These are phyloP conservation scores for Lobophora halterata DNA, from an alignment of 2,888 invertebrate species.

Conservation along the genomic window DNA sequence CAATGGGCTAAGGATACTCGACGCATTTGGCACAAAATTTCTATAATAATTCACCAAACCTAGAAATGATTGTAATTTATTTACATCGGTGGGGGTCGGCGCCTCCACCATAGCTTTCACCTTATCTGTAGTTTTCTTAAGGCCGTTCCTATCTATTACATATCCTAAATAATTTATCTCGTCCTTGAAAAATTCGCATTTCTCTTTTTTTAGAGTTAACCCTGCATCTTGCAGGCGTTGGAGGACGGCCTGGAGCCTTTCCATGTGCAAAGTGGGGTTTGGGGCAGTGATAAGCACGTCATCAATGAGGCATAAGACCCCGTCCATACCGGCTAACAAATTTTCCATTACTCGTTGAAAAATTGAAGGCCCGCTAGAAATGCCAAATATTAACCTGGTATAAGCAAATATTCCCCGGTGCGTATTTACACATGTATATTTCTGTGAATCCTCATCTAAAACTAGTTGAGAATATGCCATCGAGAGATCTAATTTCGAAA, in stretches of 20 bases:
- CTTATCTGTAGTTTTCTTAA: slow-evolving; percentile 16
- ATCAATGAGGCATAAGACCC: slow-evolving; percentile 12
- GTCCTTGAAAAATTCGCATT: slow-evolving; percentile 23
- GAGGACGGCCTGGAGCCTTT: slow-evolving; percentile 8
- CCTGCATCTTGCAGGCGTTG: slow-evolving; percentile 6
- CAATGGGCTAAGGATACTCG: slow-evolving; percentile 17
- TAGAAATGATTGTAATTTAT: slow-evolving; percentile 24
- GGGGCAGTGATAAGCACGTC: slow-evolving; percentile 10
- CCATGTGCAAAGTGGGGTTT: neutral
- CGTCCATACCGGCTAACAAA: slow-evolving; percentile 13
- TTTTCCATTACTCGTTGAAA: slow-evolving; percentile 18
- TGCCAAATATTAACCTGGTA: slow-evolving; percentile 8
- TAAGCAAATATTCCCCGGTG: slow-evolving; percentile 14
- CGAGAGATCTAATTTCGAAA: slow-evolving; percentile 21
- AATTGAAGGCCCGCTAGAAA: slow-evolving; percentile 10
- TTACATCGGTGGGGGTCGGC: slow-evolving; percentile 18
- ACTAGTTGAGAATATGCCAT: slow-evolving; percentile 19
- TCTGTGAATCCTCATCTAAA: slow-evolving; percentile 15
- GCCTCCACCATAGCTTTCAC: slow-evolving; percentile 18
- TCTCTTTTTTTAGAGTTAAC: slow-evolving; percentile 14
- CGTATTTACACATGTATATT: slow-evolving; percentile 18
- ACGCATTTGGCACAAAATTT: slow-evolving; percentile 21
- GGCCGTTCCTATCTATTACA: slow-evolving; percentile 17
- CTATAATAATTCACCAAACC: slow-evolving; percentile 27
- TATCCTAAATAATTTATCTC: slow-evolving; percentile 19